phyloP scores from a whole-genome alignment of 2,888 invertebrate genomes.

The Leptothorax acervorum region DNA sequence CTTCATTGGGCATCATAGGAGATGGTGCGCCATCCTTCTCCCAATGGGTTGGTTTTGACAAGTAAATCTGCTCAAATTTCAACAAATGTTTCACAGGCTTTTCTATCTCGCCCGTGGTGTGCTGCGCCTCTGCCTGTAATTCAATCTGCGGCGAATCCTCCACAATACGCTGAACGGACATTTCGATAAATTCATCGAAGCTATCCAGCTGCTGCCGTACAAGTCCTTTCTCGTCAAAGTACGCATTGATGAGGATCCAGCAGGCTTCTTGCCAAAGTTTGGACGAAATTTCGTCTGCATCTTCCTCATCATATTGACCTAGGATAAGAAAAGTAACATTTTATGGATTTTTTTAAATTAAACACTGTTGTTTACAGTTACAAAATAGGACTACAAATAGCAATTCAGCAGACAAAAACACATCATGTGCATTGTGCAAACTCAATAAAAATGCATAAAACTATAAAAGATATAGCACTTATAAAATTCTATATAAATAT shows the following conservation, averaged over 20 bases:
- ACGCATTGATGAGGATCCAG: slow-evolving; percentile 99
- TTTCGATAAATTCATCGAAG: slow-evolving; percentile 99
- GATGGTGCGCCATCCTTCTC: slow-evolving; percentile 99
- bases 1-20: slow-evolving; percentile 99
- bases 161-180: slow-evolving; percentile 99
- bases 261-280: slow-evolving; percentile 99
- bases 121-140: slow-evolving; percentile 98
- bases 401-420: too few species aligned
- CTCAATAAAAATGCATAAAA: too few species aligned
- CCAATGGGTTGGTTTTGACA: slow-evolving; percentile 99
- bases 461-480: too few species aligned
- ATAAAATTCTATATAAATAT: too few species aligned
- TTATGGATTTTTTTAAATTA: not conserved
- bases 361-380: not conserved
- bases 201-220: slow-evolving; percentile 99
- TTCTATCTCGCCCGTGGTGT: slow-evolving; percentile 96
- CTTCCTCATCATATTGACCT: slow-evolving; percentile 91
- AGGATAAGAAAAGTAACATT: not conserved
- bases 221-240: slow-evolving; percentile 99
- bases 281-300: slow-evolving; percentile 97
- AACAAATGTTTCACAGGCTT: slow-evolving; percentile 94
- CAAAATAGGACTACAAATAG: too few species aligned
- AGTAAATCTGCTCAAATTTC: slow-evolving; percentile 99
- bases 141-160: slow-evolving; percentile 99
- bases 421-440: too few species aligned